Conservation (phyloP, 2,888 invertebrate genomes). For the Latheticus oryzae region DNA sequence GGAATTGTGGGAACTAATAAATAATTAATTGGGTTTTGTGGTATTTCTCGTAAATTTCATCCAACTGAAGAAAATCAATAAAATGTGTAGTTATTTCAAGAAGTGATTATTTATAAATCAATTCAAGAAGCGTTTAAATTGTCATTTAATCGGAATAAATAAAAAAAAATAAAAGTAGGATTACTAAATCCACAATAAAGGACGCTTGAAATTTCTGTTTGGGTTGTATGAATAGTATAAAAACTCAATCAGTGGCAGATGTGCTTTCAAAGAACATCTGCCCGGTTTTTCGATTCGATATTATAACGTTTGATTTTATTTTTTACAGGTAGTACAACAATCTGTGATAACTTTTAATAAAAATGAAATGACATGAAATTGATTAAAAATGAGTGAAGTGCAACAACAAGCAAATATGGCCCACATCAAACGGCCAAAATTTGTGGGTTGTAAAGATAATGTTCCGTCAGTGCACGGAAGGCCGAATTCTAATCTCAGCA, state of each 20-base stretch:
- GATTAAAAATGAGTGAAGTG: constrained; percentile 52
- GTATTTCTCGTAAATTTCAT: constrained; percentile 1
- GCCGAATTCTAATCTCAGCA: constrained; percentile 65
- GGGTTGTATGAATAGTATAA: no score
- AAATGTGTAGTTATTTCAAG: no score
- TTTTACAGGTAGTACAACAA: constrained; percentile 9
- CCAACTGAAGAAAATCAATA: constrained; percentile 3
- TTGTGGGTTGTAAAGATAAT: constrained; percentile 60
- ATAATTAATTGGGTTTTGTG: constrained; percentile 2
- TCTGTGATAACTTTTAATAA: constrained; percentile 20
- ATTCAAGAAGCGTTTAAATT: no score
- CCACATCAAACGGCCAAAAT: constrained; percentile 61
- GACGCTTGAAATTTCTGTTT: no score
- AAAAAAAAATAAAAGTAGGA: no score
- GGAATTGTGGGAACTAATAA: no score
- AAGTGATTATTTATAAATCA: no score
- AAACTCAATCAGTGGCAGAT: background rate
- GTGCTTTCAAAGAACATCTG: no score
- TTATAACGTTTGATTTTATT: background rate
- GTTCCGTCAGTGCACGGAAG: constrained; percentile 73
- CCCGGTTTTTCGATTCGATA: constrained; percentile 2
- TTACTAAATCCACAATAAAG: no score
- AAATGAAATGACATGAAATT: constrained; percentile 30
- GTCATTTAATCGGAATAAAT: no score
- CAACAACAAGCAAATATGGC: constrained; percentile 46